phyloP scores from a whole-genome alignment of 2,888 invertebrate species.

The Suillia variegata region DNA sequence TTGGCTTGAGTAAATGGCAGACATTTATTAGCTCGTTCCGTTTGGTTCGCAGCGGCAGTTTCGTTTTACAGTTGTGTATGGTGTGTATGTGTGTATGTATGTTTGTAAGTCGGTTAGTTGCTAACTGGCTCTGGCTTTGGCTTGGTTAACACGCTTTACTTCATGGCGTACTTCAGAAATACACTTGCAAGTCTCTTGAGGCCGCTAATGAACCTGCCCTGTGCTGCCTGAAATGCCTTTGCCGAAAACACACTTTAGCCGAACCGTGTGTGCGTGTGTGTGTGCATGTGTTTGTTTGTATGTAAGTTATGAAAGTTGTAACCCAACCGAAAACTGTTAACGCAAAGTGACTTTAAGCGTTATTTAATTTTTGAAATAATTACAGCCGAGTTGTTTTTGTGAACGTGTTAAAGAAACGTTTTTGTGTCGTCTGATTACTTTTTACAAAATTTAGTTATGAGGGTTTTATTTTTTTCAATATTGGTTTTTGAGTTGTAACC shows the following conservation, averaged over 20 bases:
- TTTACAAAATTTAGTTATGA: too few relatives aligned
- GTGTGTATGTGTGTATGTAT: too few relatives aligned
- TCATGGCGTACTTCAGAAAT: neutral
- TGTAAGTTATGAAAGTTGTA: neutral
- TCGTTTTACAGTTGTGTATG: slow-evolving; percentile 1
- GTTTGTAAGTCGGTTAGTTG: neutral
- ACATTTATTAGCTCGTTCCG: slow-evolving; percentile 29
- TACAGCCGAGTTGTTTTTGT: neutral
- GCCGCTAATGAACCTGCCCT: neutral
- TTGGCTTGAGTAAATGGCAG: slow-evolving; percentile 26
- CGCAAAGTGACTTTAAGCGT: neutral
- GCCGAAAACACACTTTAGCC: too few relatives aligned
- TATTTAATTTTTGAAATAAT: neutral
- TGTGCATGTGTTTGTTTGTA: too few relatives aligned
- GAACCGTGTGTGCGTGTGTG: too few relatives aligned
- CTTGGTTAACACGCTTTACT: neutral
- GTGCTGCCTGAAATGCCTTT: neutral
- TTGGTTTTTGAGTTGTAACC: too few relatives aligned
- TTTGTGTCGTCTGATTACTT: too few relatives aligned
- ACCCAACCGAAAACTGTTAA: neutral
- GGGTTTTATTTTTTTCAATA: too few relatives aligned
- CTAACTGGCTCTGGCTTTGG: neutral
- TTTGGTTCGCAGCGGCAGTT: slow-evolving; percentile 12
- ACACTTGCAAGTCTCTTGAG: neutral
- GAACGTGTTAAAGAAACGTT: neutral